Evolutionary conservation across 2,797 vertebrate genomes (phyloP).

Genomic region (Hyperoplus lanceolatus): DNA sequence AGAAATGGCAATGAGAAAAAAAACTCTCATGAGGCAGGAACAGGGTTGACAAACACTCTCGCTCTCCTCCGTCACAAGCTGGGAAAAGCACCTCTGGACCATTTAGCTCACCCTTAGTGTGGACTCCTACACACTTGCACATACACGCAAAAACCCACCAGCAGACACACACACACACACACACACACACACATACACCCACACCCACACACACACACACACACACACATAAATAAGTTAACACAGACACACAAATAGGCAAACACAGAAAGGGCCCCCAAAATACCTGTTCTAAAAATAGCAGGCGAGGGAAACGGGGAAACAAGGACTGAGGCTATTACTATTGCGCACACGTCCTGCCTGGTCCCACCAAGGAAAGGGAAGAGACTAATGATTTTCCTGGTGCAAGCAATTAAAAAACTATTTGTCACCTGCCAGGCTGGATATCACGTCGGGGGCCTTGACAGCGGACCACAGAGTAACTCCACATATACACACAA

Average conservation of each 20-base stretch:
- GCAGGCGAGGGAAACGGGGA: slow-evolving; percentile 59
- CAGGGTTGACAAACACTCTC: slow-evolving; percentile 76
- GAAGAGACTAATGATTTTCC: slow-evolving; percentile 92
- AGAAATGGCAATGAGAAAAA: slow-evolving; percentile 76
- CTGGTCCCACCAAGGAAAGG: slow-evolving; percentile 84
- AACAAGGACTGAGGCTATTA: slow-evolving; percentile 82
- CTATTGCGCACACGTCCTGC: slow-evolving; percentile 86
- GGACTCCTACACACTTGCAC: slow-evolving; percentile 14
- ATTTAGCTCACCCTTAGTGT: slow-evolving; percentile 65
- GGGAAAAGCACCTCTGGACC: slow-evolving; percentile 74
- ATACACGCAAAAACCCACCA: neutral
- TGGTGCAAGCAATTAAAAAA: slow-evolving; percentile 95
- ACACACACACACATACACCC: slow-evolving; percentile 12
- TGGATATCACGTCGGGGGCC: slow-evolving; percentile 81
- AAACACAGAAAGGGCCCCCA: slow-evolving; percentile 60
- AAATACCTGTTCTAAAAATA: slow-evolving; percentile 87
- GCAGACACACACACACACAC: neutral
- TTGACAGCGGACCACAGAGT: slow-evolving; percentile 78
- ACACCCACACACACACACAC: too few species aligned
- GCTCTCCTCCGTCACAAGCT: slow-evolving; percentile 62
- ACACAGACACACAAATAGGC: slow-evolving; percentile 16
- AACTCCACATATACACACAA: slow-evolving; percentile 59
- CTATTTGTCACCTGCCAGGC: slow-evolving; percentile 91
- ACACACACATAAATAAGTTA: slow-evolving; percentile 18
- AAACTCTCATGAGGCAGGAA: slow-evolving; percentile 75